These are phyloP conservation scores for Himalopsyche phryganea DNA, from an alignment of 1,140 invertebrate species.

Conservation along the genomic window DNA sequence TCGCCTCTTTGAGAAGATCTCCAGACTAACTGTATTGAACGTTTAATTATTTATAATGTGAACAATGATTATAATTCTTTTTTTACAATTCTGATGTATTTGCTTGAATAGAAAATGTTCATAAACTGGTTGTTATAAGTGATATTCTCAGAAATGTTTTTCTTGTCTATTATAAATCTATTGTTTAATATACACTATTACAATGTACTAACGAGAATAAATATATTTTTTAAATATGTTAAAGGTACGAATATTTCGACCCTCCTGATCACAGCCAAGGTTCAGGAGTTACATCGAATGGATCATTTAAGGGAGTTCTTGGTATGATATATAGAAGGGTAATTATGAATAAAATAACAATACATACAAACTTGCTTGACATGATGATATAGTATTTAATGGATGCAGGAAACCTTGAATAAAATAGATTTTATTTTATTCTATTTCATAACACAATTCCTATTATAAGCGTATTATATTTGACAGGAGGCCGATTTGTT, in stretches of 20 bases:
- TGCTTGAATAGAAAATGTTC: too few species aligned
- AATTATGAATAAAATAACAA: slow-evolving; percentile 28
- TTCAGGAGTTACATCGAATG: slow-evolving; percentile 57
- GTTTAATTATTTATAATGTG: too few species aligned
- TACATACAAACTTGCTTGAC: background rate
- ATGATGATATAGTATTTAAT: background rate
- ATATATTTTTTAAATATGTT: slow-evolving; percentile 7
- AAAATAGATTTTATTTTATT: background rate
- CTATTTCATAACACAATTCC: background rate
- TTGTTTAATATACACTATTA: too few species aligned
- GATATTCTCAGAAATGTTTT: too few species aligned
- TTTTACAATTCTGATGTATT: too few species aligned
- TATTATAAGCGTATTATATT: background rate
- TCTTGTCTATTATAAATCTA: too few species aligned
- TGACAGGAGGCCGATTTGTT: slow-evolving; percentile 64
- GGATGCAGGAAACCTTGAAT: background rate
- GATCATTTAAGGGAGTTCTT: slow-evolving; percentile 64
- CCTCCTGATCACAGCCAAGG: slow-evolving; percentile 67
- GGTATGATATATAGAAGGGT: slow-evolving; percentile 64
- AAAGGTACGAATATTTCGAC: slow-evolving; percentile 62
- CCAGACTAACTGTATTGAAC: too few species aligned
- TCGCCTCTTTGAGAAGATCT: too few species aligned
- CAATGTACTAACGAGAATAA: too few species aligned
- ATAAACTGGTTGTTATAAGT: too few species aligned
- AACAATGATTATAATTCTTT: too few species aligned